Evolutionary conservation across 2,888 invertebrate genomes (phyloP), one percentile per base, ranked within the genome.

Genomic region (Eulithis testata): DNA sequence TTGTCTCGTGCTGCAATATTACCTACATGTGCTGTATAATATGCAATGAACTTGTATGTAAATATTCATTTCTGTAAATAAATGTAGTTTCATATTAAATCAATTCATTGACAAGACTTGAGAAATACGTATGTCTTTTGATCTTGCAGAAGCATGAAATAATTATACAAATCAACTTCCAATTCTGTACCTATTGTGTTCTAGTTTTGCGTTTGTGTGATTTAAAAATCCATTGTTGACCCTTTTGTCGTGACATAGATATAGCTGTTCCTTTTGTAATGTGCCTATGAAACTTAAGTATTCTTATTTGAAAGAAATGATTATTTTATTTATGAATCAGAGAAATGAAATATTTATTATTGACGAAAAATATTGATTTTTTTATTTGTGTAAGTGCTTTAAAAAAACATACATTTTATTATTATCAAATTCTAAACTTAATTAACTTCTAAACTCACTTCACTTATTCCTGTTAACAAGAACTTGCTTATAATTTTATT

Each of bases 11-110:
- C 11, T 31, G 43, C 37, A 51, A 47, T 36, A 63, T 66, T 60
- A 63, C 71, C 71, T 68, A 71, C 60, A 71, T 72, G 75, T 76
- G 74, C 74, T 77, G 75, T 78, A 76, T 71, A 69, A 73, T 73
- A 68, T 68, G 74, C 77, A 75, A 77, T 77, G 55, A 61, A 66
- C 49, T 64, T 52, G 56, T 60, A 63, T 68, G 69, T 68, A 70
- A 69, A 72, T 70, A 70, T 65, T 66, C 12, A 60, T 67, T 62
- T 63, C 50, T 72, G 67, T 70, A 68, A 56, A 69, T 67, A 69
- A 52, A 58, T 7, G 55, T 70, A 67, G 67, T 14, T 65, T 59
- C 44, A 56, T 60, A 66, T 44, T 40, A 44, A 63, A 53, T 65
- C 60, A 56, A 61, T 64, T 66, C 40, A 64, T 65, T 66, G 63